Base-by-base conservation (phyloP, 2,888 invertebrate genomes). In the Octodonta nipae region DNA sequence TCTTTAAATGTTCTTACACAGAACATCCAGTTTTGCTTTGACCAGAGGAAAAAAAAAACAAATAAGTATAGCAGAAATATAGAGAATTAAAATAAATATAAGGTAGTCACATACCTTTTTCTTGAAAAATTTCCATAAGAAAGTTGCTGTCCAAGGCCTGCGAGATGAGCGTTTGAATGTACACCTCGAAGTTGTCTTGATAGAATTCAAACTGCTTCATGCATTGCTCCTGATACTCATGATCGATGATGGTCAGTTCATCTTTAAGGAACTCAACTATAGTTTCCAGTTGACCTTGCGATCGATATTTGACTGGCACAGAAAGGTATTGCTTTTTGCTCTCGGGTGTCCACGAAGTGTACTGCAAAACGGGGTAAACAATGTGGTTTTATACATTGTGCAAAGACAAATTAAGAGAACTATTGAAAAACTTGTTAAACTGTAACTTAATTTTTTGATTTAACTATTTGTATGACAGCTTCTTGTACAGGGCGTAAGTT, bases 101-200 rank as follows among this genome's bases (percentile, higher is more conserved):
- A n/a, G 10, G 11, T 22, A 4, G 4, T 28, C 26, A 40, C 44
- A 48, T 59, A 86, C 88, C 88, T 72, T 85, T 80, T 54, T 88
- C 88, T 55, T 83, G 80, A 49, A 84, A 83, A 54, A 89, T 88
- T 68, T 89, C 88, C 30, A 78, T 78, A 11, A 88, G 69, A 55
- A 89, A 89, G 64, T 85, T 87, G 3, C 84, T 81, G 62, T 89
- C 88, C 42, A 89, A 64, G 4, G 86, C 85, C 58, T 88, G 88
- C 2, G 88, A 88, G 52, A 88, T 85, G 51, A 89, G 69, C 3
- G 87, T 87, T 59, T 89, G 88, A 56, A 89, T 80, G 52, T 86
- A 89, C 25, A 89, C 86, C 67, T 87, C 87, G 56, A 88, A 89
- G 56, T 83, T 82, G 52, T 86, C 86, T 52, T 84, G 80, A 62